phyloP scores from a whole-genome alignment of 2,888 invertebrate genomes.

The Tachina fera region DNA sequence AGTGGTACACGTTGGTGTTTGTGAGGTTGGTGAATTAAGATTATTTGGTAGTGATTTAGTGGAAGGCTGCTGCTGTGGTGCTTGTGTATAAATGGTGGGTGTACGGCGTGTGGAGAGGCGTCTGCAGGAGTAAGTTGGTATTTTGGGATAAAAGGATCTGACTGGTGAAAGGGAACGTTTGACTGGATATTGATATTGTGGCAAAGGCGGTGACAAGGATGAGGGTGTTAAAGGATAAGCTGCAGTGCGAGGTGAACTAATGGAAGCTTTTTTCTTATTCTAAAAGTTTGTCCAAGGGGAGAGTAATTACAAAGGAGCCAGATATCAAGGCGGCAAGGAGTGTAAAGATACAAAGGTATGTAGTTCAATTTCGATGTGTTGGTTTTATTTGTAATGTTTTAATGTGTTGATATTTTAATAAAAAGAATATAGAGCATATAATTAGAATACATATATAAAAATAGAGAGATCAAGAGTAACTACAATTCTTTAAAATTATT shows the following conservation, averaged over 20 bases:
- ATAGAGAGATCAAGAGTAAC: neutral
- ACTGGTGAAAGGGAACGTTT: constrained; percentile 58
- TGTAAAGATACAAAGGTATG: neutral
- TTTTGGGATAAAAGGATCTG: constrained; percentile 57
- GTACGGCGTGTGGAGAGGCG: constrained; percentile 65
- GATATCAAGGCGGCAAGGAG: neutral
- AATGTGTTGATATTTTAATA: constrained; percentile 52
- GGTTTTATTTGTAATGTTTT: constrained; percentile 30
- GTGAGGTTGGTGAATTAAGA: constrained; percentile 61
- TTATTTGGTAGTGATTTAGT: constrained; percentile 63
- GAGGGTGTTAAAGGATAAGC: constrained; percentile 55
- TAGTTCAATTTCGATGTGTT: constrained; percentile 11
- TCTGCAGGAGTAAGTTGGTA: constrained; percentile 41
- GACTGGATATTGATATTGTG: constrained; percentile 58
- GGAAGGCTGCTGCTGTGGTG: constrained; percentile 71
- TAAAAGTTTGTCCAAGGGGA: constrained; percentile 15
- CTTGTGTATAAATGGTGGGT: constrained; percentile 75
- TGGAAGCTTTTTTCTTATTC: constrained; percentile 56
- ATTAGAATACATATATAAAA: constrained; percentile 57
- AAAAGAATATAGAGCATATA: constrained; percentile 58
- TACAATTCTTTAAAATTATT: neutral
- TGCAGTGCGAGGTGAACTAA: constrained; percentile 55
- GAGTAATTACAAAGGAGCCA: neutral
- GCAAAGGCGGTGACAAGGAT: constrained; percentile 63
- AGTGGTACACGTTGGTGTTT: constrained; percentile 55